phyloP scores from a whole-genome alignment of 2,797 vertebrate species.

The Bucorvus abyssinicus region DNA sequence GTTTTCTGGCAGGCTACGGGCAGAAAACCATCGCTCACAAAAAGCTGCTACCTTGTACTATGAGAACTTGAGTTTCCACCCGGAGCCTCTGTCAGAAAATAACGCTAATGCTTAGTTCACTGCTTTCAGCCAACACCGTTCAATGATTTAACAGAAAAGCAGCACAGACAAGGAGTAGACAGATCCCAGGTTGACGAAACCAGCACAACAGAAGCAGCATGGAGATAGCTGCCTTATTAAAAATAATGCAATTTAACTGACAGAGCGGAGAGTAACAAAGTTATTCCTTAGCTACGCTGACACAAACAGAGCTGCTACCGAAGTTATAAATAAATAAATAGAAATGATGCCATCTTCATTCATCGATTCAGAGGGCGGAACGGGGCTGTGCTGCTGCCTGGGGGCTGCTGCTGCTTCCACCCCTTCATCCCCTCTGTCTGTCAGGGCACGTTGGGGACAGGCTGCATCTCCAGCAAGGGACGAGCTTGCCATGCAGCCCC shows the following conservation, averaged over 20 bases:
- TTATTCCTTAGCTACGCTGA: background rate
- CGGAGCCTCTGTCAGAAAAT: background rate
- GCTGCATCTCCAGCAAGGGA: background rate
- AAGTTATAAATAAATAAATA: background rate
- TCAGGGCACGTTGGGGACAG: background rate
- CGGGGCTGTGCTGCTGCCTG: background rate
- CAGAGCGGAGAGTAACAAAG: background rate
- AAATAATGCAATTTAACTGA: conserved; percentile 31
- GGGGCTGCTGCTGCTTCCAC: background rate
- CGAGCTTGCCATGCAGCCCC: fast-evolving
- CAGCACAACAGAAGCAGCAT: background rate
- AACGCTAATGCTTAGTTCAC: background rate
- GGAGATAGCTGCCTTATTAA: conserved; percentile 27
- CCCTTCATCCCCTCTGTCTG: too few relatives aligned
- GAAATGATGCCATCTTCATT: background rate
- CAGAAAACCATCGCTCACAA: background rate
- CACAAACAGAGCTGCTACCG: background rate
- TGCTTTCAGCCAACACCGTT: background rate
- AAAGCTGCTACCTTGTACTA: background rate
- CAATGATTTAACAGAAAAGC: conserved; percentile 31
- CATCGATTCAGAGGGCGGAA: background rate
- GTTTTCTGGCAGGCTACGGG: background rate
- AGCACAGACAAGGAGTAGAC: background rate
- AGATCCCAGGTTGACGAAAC: background rate
- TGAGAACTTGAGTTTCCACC: background rate